A percentile compares a stretch with the other conserved stretches of the same genome.
phyloP scores from a whole-genome alignment of 2,113 vertebrate species.

The Catagonus wagneri region DNA sequence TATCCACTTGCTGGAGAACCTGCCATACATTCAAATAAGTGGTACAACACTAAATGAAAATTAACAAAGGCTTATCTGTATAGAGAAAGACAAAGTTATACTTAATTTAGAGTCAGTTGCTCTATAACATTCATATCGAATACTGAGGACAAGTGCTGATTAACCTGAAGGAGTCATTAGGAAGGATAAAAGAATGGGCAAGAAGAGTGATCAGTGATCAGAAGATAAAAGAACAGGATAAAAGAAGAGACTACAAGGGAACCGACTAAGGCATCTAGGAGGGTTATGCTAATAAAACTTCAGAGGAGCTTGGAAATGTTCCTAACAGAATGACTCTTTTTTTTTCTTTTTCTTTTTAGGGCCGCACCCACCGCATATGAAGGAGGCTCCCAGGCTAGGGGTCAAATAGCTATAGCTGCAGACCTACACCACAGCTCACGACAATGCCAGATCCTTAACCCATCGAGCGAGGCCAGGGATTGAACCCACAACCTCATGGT shows the following conservation, averaged over 20 bases:
- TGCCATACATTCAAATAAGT: conserved; percentile 84
- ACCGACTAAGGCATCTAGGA: neutral
- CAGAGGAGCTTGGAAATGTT: neutral
- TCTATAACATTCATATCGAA: neutral
- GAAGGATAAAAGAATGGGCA: neutral
- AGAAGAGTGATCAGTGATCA: neutral
- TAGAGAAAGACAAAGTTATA: conserved; percentile 7
- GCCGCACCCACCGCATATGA: too few species aligned
- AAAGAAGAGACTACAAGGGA: neutral
- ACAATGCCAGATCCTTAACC: too few species aligned
- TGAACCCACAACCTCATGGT: too few species aligned
- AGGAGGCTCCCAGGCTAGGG: too few species aligned
- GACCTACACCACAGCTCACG: too few species aligned
- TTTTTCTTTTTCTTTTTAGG: too few species aligned
- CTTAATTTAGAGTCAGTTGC: neutral
- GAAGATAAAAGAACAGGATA: neutral
- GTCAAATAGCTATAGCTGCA: too few species aligned
- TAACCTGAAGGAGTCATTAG: neutral
- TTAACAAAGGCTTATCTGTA: conserved; percentile 59
- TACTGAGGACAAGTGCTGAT: neutral
- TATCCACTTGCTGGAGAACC: conserved; percentile 99
- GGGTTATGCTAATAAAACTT: neutral
- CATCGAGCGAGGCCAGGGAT: too few species aligned
- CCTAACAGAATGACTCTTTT: neutral
- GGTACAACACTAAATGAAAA: conserved; percentile 54